phyloP scores from a whole-genome alignment of 2,888 invertebrate genomes.

The Drosophila gaucha region DNA sequence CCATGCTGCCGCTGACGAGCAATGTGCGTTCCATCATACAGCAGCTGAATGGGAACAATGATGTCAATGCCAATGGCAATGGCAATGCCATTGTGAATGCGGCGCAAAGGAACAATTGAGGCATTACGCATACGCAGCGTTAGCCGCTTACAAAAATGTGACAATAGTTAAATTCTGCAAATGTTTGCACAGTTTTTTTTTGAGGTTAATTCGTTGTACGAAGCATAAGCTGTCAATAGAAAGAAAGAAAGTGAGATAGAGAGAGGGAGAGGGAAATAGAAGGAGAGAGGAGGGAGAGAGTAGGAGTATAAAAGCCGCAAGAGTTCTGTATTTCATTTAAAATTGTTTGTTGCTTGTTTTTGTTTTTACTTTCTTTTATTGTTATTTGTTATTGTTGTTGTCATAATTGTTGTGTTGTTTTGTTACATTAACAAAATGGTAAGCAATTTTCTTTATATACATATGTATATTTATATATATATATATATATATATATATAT shows the following conservation, averaged over 20 bases:
- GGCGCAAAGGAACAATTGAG: slow-evolving; percentile 47
- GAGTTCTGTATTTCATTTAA: background rate
- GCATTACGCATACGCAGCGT: slow-evolving; percentile 25
- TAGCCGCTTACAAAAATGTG: slow-evolving; percentile 16
- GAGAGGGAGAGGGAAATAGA: background rate
- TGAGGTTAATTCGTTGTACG: slow-evolving; percentile 1
- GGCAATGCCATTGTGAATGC: slow-evolving; percentile 52
- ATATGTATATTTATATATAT: slow-evolving; percentile 7
- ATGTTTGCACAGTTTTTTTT: slow-evolving; percentile 22
- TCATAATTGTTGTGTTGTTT: slow-evolving; percentile 70
- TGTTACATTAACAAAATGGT: slow-evolving; percentile 72
- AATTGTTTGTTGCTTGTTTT: slow-evolving; percentile 17
- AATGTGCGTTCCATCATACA: slow-evolving; percentile 79
- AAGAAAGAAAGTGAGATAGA: background rate
- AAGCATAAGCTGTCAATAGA: background rate
- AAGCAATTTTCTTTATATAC: slow-evolving; percentile 69
- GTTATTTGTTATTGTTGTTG: slow-evolving; percentile 63
- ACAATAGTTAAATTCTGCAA: slow-evolving; percentile 19
- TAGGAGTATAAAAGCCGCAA: background rate
- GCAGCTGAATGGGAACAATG: slow-evolving; percentile 73
- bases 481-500: slow-evolving; percentile 4
- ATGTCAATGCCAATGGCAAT: slow-evolving; percentile 52
- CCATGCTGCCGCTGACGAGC: slow-evolving; percentile 62
- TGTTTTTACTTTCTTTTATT: slow-evolving; percentile 14
- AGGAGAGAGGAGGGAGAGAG: background rate